Conservation (phyloP, 2,888 invertebrate species). For the Andricus quercusramuli region DNA sequence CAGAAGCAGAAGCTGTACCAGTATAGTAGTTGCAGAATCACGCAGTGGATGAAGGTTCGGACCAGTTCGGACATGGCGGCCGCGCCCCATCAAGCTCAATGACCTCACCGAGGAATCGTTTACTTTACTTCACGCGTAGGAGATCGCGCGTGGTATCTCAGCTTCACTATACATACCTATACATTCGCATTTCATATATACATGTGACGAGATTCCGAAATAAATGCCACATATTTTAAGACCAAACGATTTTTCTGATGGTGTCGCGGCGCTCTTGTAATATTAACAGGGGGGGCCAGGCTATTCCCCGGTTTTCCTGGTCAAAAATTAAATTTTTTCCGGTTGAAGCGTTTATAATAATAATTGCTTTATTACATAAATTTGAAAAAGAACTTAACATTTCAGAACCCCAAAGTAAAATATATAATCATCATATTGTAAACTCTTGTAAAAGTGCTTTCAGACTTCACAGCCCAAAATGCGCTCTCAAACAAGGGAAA, state of each 20-base stretch:
- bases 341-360: no score
- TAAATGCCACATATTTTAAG: slow-evolving; percentile 14
- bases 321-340: no score
- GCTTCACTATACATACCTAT: background rate
- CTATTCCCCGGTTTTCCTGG: no score
- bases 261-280: background rate
- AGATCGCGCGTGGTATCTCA: slow-evolving; percentile 38
- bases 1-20: background rate
- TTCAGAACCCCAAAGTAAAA: no score
- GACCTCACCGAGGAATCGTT: slow-evolving; percentile 74
- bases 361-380: no score
- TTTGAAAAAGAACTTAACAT: no score
- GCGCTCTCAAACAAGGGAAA: no score
- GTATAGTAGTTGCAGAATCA: slow-evolving; percentile 22
- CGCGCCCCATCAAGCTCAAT: slow-evolving; percentile 75
- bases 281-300: no score
- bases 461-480: no score
- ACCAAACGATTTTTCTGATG: background rate
- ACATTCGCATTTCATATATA: background rate
- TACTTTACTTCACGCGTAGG: slow-evolving; percentile 40
- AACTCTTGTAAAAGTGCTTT: no score
- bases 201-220: background rate
- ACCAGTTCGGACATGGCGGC: slow-evolving; percentile 50
- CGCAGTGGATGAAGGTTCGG: slow-evolving; percentile 37
- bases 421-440: no score